phyloP scores from a whole-genome alignment of 2,888 invertebrate genomes.

The Hyalella azteca region DNA sequence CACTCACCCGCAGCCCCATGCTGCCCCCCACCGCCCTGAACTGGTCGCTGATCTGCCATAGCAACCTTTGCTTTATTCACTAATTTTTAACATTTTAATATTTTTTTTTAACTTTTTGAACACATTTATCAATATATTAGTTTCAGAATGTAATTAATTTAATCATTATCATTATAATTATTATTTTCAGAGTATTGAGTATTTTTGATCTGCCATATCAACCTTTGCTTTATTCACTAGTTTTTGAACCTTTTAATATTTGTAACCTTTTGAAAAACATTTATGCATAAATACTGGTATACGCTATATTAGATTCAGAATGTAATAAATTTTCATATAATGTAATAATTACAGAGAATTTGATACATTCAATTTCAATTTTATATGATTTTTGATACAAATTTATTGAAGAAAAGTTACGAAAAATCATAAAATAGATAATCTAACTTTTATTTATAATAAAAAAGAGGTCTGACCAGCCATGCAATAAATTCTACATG shows the following conservation, averaged over 20 bases:
- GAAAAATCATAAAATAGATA: no score
- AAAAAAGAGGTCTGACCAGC: no score
- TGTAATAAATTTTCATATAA: background rate
- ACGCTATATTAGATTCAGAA: background rate
- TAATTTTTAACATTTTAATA: background rate
- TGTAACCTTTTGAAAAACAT: no score
- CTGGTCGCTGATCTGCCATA: conserved; percentile 85
- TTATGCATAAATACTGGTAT: no score
- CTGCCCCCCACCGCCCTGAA: conserved; percentile 90
- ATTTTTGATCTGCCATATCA: conserved; percentile 74
- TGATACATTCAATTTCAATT: no score
- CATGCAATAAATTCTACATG: no score
- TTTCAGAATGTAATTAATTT: background rate
- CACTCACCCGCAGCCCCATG: conserved; percentile 76
- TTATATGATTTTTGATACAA: no score
- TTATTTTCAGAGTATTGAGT: no score
- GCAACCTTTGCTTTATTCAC: background rate
- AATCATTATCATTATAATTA: background rate
- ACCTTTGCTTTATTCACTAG: background rate
- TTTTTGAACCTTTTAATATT: background rate
- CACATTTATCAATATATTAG: background rate
- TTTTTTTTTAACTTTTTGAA: no score
- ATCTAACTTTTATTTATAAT: no score
- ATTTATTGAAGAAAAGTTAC: no score
- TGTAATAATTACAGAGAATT: no score